Evolutionary conservation across 2,888 invertebrate genomes (phyloP).

Genomic region (Standfussiana lucernea): DNA sequence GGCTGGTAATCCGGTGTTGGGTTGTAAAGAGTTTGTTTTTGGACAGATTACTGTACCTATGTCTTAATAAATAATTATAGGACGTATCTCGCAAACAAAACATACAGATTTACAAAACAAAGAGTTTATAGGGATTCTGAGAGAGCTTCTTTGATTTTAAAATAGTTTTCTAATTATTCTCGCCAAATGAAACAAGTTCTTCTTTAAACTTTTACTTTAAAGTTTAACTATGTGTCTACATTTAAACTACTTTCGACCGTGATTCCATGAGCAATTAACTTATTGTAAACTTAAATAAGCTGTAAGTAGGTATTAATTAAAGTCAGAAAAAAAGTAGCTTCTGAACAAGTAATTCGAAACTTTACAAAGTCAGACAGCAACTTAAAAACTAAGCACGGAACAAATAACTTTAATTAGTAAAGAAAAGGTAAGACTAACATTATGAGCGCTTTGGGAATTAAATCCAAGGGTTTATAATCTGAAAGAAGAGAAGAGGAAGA

Average conservation of each 20-base stretch:
- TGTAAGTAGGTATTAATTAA: conserved; percentile 46
- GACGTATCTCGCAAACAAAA: not conserved
- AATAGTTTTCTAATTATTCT: conserved; percentile 2
- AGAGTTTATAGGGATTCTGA: not conserved
- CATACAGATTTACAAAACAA: not conserved
- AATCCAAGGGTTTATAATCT: not conserved
- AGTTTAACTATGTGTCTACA: not conserved
- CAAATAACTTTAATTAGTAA: conserved; percentile 35
- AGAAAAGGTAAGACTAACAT: not conserved
- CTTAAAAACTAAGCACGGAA: conserved; percentile 21
- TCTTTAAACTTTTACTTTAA: not conserved
- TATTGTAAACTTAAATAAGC: conserved; percentile 26
- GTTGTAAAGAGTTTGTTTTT: conserved; percentile 3
- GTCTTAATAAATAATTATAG: not conserved
- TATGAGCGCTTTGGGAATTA: not conserved
- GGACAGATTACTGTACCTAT: not conserved
- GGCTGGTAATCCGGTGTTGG: conserved; percentile 23
- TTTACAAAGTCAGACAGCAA: conserved; percentile 14
- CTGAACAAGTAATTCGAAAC: conserved; percentile 24
- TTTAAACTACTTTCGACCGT: not conserved
- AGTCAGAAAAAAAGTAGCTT: conserved; percentile 39
- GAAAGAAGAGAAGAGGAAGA: not conserved
- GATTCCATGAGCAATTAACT: conserved; percentile 9
- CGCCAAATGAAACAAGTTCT: not conserved
- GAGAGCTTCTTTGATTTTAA: not conserved